Evolutionary conservation across 2,888 invertebrate species (phyloP).

Genomic region (Xestia ashworthii): DNA sequence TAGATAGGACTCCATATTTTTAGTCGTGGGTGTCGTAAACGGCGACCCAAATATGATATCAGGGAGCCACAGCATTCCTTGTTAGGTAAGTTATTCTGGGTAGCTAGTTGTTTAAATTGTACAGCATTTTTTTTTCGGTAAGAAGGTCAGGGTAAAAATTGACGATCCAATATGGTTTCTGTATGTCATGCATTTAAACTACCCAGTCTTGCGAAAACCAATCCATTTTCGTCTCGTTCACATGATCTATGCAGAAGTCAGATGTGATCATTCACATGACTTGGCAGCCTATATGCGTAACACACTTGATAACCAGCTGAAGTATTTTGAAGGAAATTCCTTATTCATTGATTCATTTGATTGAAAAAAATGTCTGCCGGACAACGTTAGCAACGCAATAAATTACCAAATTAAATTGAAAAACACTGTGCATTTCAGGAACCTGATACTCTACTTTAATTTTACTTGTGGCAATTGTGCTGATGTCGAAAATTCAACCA

Average conservation of each 20-base stretch:
- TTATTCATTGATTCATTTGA: not conserved
- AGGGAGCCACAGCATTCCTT: constrained; percentile 23
- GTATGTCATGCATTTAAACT: constrained; percentile 15
- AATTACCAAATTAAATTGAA: not conserved
- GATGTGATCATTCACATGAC: not conserved
- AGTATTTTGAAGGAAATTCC: not conserved
- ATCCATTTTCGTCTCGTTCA: not conserved
- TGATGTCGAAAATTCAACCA: too few species aligned
- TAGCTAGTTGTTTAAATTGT: constrained; percentile 12
- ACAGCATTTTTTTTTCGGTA: not conserved
- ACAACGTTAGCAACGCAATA: not conserved
- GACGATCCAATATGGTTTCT: not conserved
- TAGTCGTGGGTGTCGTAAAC: constrained; percentile 12
- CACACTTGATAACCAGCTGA: not conserved
- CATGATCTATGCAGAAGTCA: not conserved
- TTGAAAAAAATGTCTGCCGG: not conserved
- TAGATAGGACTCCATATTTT: constrained; percentile 17
- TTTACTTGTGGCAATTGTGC: not conserved
- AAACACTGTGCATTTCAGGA: not conserved
- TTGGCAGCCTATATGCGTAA: not conserved
- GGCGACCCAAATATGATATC: constrained; percentile 28
- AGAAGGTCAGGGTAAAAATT: not conserved
- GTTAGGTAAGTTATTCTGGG: constrained; percentile 3
- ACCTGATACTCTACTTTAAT: not conserved
- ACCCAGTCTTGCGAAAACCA: not conserved